Base-by-base conservation (phyloP, 2,113 vertebrate genomes). In the Drymodes brunneopygia region DNA sequence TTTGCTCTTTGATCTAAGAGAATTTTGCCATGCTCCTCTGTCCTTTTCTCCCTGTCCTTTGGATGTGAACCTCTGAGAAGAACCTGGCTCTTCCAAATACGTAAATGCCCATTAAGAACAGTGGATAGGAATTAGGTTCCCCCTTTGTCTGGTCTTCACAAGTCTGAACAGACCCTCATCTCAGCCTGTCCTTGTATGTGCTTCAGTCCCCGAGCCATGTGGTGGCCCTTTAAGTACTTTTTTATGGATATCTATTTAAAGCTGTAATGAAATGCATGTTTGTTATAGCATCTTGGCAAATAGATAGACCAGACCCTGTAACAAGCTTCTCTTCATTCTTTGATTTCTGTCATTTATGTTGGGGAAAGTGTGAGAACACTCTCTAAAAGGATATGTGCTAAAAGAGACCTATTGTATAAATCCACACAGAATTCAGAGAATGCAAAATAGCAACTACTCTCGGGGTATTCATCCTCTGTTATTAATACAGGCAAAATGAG, bases 361-460 rank as follows among this genome's bases (percentile, higher is more conserved):
- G 8, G 48, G 61, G 72, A 48, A 88, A 96, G 79, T 92, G 64
- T 96, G 93, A 95, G 86, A 96, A 86, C 56, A 10, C 20, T 54
- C 74, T 91, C 50, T 84, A 44, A 94, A 71, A 93, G 82, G 56
- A n/a, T 88, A 42, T 14, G 57, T 58, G 27, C 57, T 94, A 79
- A 90, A 88, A 96, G 90, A 64, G 86, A 61, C 31, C 94, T 78
- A 93, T 95, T 96, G 93, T 97, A 74, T 94, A 81, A 94, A 79
- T 92, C 69, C 77, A 79, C 17, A 29, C 36, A 90, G 90, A 96
- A 93, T 90, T 81, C 90, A 35, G 74, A 86, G 90, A 90, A 92
- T 96, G 88, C 72, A 78, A 78, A 94, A 78, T 42, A 92, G 47
- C 58, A 92, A 6, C 69, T 90, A 35, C 36, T 86, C 60, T 74